Base-by-base conservation (phyloP, 1,140 invertebrate genomes). In the Choristoneura fumiferana region DNA sequence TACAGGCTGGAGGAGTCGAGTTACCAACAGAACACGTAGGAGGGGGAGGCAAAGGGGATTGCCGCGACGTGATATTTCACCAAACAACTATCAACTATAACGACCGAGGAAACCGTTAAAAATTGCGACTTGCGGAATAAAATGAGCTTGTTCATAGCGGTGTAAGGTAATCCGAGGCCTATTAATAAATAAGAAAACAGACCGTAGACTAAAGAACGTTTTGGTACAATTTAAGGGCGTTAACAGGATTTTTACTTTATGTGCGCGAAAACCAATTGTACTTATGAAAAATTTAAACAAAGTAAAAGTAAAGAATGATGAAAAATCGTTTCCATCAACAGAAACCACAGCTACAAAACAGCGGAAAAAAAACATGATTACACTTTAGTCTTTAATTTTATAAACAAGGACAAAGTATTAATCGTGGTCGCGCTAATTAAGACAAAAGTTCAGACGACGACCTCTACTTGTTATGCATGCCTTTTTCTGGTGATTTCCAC, bases 11-110 rank as follows among this genome's bases (percentile, higher is more conserved):
- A 64, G 54, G 69, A 63, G 63, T 71, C 63, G 66, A 71, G 69
- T 78, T 76, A 69, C 73, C 61, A 63, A 45, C 52, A 61, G 70
- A 69, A 70, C 68, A 71, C 67, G 65, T 68, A 64, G 52, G 54
- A 52, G 40, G n/a, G 55, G 55, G 56, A 62, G 65, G 60, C 68
- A 59, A 62, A 69, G 65, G 56, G 43, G 43, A 33, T 55, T 68
- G 22, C 56, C 54, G 63, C 71, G 69, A 80, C 78, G 80, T 83
- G 82, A 83, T 77, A 85, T 81, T 83, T 73, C 80, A 75, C 73
- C 78, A 83, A 83, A 85, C 78, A 81, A 81, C 43, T 49, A 49
- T 49, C 5, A 13, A 73, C 67, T 69, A 58, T 69, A 66, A 71
- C 59, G 56, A 66, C 60, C 68, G 63, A 69, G 65, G 69, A 67